Base-by-base conservation (phyloP, 2,797 vertebrate species). In the Momotus momota region DNA sequence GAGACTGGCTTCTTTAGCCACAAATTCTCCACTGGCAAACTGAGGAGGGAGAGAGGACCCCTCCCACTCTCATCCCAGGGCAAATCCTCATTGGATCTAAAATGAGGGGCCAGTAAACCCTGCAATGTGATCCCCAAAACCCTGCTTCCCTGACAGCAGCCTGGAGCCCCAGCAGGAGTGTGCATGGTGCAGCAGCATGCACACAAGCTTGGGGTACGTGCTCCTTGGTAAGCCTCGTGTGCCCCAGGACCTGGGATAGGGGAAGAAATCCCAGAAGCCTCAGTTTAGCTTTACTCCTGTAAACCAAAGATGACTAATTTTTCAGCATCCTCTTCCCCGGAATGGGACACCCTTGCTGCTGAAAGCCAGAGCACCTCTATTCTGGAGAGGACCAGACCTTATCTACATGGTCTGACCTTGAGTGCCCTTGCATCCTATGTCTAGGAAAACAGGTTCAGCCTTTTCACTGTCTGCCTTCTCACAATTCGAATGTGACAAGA, bases 121-220 rank as follows among this genome's bases (percentile, higher is more conserved):
- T 26, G 19, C 0, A 0, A 25, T 40, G 64, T 48, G 60, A 69
- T 4, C 3, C 26, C n/a, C 18, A 22, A 83, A 51, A 13, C n/a
- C 21, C 33, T 7, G 14, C 20, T 66, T 3, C 13, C 5, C 23
- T 6, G 6, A 10, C 16, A 46, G 29, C 55, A 83, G 29, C 9
- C 16, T 2, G 1, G 29, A 58, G 13, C 18, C 8, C 20, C 13
- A 54, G 16, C 43, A 71, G 52, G 52, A 74, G 21, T 1, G 0
- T 21, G 31, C 45, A 4, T 20, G 23, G 25, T 0, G 1, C 40
- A 66, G 27, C 5, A 6, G 14, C 1, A 2, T 6, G 29, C 40
- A 51, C 60, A 35, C 23, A 55, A 46, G 16, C 10, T 4, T 64
- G 1, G 7, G 10, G 6, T 26, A 11, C 3, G 0, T 17, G 66